phyloP scores from a whole-genome alignment of 2,113 vertebrate genomes.

The Corythornis madagascariensis region DNA sequence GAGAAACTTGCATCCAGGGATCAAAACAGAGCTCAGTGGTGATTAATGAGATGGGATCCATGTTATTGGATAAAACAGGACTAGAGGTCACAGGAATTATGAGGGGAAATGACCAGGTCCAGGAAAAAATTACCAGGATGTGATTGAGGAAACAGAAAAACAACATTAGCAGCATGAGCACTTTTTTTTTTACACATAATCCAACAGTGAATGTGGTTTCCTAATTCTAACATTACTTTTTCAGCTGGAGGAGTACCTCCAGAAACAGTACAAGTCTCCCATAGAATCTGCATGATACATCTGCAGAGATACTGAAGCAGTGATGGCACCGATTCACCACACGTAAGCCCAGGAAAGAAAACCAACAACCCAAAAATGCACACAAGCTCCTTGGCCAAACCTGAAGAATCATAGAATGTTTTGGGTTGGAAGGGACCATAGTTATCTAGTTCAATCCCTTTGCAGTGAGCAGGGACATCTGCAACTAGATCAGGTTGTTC shows the following conservation, averaged over 20 bases:
- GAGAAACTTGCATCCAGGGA: background rate
- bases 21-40: background rate
- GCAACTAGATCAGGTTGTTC: background rate
- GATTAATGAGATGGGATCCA: background rate
- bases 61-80: too few relatives aligned
- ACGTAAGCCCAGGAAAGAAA: accelerated
- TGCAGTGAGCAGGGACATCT: too few relatives aligned
- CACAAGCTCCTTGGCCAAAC: too few relatives aligned
- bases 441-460: too few relatives aligned
- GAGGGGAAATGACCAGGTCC: background rate
- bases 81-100: background rate
- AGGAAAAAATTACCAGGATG: background rate
- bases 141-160: background rate
- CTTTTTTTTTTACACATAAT: accelerated
- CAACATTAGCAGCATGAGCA: accelerated
- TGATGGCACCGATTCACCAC: accelerated
- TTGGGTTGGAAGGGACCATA: background rate
- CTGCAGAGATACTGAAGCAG: too few relatives aligned
- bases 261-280: too few relatives aligned
- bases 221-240: background rate
- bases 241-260: too few relatives aligned
- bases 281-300: accelerated
- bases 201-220: accelerated
- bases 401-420: background rate
- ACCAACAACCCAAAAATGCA: too few relatives aligned